These are phyloP conservation scores for Perdita meconis DNA, from an alignment of 2,888 invertebrate genomes.

Conservation along the genomic window DNA sequence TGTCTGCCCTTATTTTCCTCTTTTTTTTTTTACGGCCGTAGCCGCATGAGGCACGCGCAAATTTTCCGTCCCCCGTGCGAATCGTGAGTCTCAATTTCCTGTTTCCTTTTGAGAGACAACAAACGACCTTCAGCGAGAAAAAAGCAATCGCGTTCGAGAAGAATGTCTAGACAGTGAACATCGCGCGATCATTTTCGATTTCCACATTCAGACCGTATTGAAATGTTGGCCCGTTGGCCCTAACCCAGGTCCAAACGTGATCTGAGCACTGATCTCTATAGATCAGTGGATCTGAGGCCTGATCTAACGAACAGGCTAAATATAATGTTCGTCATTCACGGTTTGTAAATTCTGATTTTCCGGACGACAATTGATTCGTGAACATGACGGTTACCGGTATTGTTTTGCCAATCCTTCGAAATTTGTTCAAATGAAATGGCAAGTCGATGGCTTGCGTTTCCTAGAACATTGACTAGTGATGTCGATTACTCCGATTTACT, in stretches of 20 bases:
- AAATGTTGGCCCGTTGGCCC: slow-evolving; percentile 47
- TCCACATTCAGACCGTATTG: slow-evolving; percentile 38
- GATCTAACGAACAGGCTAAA: slow-evolving; percentile 29
- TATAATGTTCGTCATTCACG: slow-evolving; percentile 20
- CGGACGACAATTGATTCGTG: background rate
- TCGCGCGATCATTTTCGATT: slow-evolving; percentile 33
- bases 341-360: background rate
- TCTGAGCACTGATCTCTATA: slow-evolving; percentile 9
- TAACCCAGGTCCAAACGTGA: slow-evolving; percentile 27
- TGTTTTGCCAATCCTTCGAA: background rate
- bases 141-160: slow-evolving; percentile 40
- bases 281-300: no score
- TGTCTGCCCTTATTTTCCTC: slow-evolving; percentile 47
- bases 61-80: slow-evolving; percentile 30
- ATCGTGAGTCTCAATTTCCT: slow-evolving; percentile 34
- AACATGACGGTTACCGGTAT: background rate
- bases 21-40: slow-evolving; percentile 36
- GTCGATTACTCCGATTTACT: background rate
- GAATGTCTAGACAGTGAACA: slow-evolving; percentile 47
- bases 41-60: slow-evolving; percentile 44
- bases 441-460: background rate
- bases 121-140: slow-evolving; percentile 33
- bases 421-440: background rate
- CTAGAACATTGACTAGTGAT: background rate
- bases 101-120: slow-evolving; percentile 42